Evolutionary conservation across 2,888 invertebrate genomes (phyloP).

Genomic region (Microctonus aethiopoides): DNA sequence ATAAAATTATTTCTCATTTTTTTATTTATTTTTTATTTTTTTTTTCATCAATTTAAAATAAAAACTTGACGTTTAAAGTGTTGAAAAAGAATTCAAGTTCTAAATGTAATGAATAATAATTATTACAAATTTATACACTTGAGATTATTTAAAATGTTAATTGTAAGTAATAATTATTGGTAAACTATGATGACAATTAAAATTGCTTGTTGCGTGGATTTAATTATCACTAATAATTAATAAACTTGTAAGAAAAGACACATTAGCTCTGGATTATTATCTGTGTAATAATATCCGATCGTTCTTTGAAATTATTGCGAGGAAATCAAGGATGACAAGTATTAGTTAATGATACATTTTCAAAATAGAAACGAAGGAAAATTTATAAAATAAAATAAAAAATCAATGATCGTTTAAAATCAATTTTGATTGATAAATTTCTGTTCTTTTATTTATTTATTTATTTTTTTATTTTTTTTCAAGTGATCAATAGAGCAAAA

Average conservation of each 20-base stretch:
- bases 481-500: conserved; percentile 11
- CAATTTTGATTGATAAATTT: not conserved
- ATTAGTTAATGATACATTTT: not conserved
- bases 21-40: too few species aligned
- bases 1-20: not conserved
- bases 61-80: not conserved
- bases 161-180: not conserved
- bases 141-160: not conserved
- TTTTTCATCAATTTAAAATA: not conserved
- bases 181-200: not conserved
- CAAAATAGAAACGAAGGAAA: not conserved
- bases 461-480: not conserved
- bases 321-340: conserved; percentile 1
- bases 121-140: not conserved
- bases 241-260: not conserved
- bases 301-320: not conserved
- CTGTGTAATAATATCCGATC: not conserved
- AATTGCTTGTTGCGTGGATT: not conserved
- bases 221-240: not conserved
- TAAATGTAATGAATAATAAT: not conserved
- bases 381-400: not conserved
- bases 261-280: not conserved
- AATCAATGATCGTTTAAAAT: not conserved
- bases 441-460: too few species aligned
- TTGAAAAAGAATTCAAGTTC: not conserved